phyloP scores from a whole-genome alignment of 2,888 invertebrate genomes.

The Megamerina dolium region DNA sequence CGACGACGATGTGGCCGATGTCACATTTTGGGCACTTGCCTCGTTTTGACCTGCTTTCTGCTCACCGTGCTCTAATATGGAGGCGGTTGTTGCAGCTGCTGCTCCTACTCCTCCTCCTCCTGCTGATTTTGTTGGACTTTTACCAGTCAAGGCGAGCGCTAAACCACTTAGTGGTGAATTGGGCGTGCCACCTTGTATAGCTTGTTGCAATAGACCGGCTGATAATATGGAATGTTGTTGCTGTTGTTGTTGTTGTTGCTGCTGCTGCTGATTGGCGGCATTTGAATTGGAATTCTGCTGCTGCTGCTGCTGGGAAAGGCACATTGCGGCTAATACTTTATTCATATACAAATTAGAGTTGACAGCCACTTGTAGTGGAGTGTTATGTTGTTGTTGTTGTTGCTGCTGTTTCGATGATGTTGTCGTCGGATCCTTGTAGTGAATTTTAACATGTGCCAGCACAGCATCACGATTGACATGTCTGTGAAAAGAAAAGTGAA shows the following conservation, averaged over 20 bases:
- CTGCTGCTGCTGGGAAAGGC: constrained; percentile 38
- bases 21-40: constrained; percentile 51
- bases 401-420: constrained; percentile 15
- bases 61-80: constrained; percentile 50
- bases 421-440: constrained; percentile 51
- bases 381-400: constrained; percentile 19
- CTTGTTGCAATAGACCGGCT: constrained; percentile 38
- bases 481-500: constrained; percentile 44
- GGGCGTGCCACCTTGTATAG: constrained; percentile 37
- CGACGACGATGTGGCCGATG: constrained; percentile 31
- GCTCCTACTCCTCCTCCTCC: constrained; percentile 24
- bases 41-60: constrained; percentile 50
- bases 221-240: constrained; percentile 40
- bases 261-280: constrained; percentile 16
- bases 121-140: constrained; percentile 28
- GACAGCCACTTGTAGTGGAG: constrained; percentile 40
- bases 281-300: constrained; percentile 19
- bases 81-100: constrained; percentile 41
- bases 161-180: constrained; percentile 36
- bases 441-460: constrained; percentile 61
- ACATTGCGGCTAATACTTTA: constrained; percentile 47
- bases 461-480: constrained; percentile 61
- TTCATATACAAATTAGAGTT: constrained; percentile 42
- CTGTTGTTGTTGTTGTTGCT: constrained; percentile 13
- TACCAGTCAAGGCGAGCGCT: constrained; percentile 36